Conservation (phyloP, 2,888 invertebrate genomes). For the Polydrusus cervinus region DNA sequence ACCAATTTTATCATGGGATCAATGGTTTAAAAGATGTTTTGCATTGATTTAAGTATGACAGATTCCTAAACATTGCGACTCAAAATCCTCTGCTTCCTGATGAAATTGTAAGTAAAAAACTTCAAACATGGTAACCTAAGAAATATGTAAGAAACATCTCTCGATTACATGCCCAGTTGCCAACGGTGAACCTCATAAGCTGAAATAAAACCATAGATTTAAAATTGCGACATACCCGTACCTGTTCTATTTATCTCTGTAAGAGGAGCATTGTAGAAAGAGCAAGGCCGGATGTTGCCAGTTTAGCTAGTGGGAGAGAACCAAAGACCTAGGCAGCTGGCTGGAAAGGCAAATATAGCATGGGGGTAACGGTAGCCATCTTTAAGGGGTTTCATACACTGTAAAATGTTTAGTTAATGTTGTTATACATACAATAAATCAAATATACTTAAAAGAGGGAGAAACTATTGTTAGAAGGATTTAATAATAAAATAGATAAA, state of each 20-base stretch:
- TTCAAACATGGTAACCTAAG: background rate
- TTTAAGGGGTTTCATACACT: conserved; percentile 43
- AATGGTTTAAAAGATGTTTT: too few relatives aligned
- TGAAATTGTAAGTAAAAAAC: too few relatives aligned
- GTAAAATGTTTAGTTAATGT: conserved; percentile 44
- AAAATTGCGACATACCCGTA: conserved; percentile 30
- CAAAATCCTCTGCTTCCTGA: too few relatives aligned
- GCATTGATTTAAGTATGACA: too few relatives aligned
- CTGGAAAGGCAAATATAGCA: conserved; percentile 46
- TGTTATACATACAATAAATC: conserved; percentile 6
- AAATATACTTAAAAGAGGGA: background rate
- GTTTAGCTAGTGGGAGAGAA: conserved; percentile 47
- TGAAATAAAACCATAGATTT: conserved; percentile 22
- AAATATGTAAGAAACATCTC: background rate
- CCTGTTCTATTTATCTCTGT: conserved; percentile 37
- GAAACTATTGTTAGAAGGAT: background rate
- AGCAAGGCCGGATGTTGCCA: conserved; percentile 41
- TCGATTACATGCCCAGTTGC: too few relatives aligned
- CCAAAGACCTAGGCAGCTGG: conserved; percentile 52
- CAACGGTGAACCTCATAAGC: background rate
- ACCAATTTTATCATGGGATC: too few relatives aligned
- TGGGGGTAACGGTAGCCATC: conserved; percentile 45
- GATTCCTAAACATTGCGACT: too few relatives aligned
- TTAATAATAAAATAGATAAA: background rate
- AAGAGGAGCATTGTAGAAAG: conserved; percentile 37